Evolutionary conservation across 2,888 invertebrate species (phyloP), one percentile per base, ranked within the genome.

Genomic region (Melanchra persicariae): DNA sequence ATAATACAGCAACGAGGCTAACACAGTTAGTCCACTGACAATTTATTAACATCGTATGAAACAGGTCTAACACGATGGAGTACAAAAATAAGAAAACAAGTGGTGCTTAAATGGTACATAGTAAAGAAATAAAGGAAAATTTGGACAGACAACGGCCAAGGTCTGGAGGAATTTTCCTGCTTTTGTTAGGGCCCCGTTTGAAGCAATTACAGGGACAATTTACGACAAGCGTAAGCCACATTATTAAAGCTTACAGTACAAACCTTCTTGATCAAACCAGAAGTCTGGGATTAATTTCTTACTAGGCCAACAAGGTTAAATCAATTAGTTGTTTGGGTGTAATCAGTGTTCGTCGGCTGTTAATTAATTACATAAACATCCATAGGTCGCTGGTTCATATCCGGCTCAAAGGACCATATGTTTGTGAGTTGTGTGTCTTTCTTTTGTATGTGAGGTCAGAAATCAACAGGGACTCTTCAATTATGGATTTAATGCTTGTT

Each of bases 141-240:
- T 63, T 52, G 57, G 57, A 59, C 34, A 7, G 34, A 34, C 34
- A 34, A 66, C 63, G 75, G 57, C 57, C 54, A 72, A 85, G 82
- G 85, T 59, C 70, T 43, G n/a, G 7, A 73, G 72, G 77, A 85
- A 85, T 76, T 85, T 85, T 82, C 79, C 71, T 60, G 55, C 51
- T 82, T 82, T 79, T 64, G 58, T 69, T 72, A 70, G 58, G 70
- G 68, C 59, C 68, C 77, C 54, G 69, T 80, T 83, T 80, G 61
- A 62, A 83, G 70, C 82, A 89, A 89, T 89, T 89, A 89, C 77
- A 57, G 19, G 71, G 74, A 83, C 82, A 82, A 87, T 85, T 86
- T 76, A 73, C 66, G 79, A 78, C 79, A 71, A 64, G 81, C 79
- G 79, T 86, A 85, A 85, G 84, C 83, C 81, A 83, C 83, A 85